Conservation (phyloP, 2,888 invertebrate genomes). For the Terebella lapidaria region DNA sequence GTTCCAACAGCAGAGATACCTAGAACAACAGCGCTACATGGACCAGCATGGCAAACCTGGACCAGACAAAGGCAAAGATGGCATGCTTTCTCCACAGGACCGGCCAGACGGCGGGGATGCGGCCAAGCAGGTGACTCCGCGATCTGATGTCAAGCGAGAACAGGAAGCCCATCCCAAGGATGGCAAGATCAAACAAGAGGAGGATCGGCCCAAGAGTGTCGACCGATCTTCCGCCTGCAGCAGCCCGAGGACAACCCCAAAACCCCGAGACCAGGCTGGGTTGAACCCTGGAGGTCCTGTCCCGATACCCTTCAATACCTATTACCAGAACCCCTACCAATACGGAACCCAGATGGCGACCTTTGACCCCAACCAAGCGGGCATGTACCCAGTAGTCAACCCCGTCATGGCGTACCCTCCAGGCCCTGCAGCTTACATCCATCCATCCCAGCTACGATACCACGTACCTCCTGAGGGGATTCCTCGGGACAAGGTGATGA, state of each 20-base stretch:
- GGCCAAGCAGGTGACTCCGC: not conserved
- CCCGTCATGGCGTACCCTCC: conserved; percentile 5
- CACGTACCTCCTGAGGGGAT: not conserved
- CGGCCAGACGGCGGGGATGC: not conserved
- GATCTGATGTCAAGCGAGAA: not conserved
- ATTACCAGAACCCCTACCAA: not conserved
- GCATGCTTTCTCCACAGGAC: not conserved
- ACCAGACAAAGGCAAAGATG: not conserved
- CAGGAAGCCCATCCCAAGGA: not conserved
- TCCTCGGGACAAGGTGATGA: not conserved
- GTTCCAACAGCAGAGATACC: not conserved
- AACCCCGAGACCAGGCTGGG: not conserved
- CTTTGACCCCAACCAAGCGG: conserved; percentile 1
- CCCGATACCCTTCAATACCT: conserved; percentile 1
- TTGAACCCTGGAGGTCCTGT: not conserved
- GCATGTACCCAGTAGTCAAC: not conserved
- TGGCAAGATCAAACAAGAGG: not conserved
- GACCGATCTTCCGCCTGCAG: too few species aligned
- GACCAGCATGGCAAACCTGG: not conserved
- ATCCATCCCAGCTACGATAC: conserved; percentile 3
- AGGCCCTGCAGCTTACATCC: conserved; percentile 7
- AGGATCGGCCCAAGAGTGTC: not conserved
- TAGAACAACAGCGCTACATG: not conserved
- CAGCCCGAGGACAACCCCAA: conserved; percentile 1
- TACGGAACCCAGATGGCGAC: not conserved